Percentiles rank a stretch among this genome's conserved stretches.
Conservation (phyloP, 2,113 vertebrate genomes). For the Melanotaenia duboulayi region DNA sequence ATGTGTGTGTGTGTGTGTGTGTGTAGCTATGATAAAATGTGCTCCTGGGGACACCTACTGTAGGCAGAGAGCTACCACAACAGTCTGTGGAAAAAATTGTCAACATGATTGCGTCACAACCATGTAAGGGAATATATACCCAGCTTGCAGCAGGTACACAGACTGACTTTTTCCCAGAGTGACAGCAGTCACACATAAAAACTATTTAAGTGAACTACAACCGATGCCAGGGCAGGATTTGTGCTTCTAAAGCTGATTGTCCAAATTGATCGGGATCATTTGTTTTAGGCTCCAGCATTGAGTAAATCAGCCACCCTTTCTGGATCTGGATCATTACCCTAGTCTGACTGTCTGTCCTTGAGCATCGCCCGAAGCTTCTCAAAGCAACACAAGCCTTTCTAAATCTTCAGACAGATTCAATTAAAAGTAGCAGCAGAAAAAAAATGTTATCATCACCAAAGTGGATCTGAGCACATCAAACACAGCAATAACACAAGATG, state of each 20-base stretch:
- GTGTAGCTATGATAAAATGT: neutral
- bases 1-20: neutral
- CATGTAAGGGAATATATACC: neutral
- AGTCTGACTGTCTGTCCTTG: conserved; percentile 48
- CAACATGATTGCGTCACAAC: neutral
- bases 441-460: neutral
- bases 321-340: conserved; percentile 7
- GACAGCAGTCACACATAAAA: neutral
- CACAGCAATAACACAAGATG: accelerated
- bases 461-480: no score
- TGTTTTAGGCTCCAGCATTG: conserved; percentile 1
- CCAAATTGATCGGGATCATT: conserved; percentile 28
- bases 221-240: conserved; percentile 26
- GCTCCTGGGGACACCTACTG: neutral
- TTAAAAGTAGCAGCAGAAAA: conserved; percentile 7
- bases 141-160: neutral
- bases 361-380: conserved; percentile 18
- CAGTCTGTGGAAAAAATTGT: neutral
- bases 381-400: conserved; percentile 9
- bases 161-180: neutral
- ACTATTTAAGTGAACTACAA: neutral
- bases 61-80: neutral
- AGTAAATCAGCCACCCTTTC: conserved; percentile 17
- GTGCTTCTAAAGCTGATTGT: conserved; percentile 5
- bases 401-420: conserved; percentile 17